phyloP scores from a whole-genome alignment of 1,140 invertebrate genomes.

The Oscheius sp. region DNA sequence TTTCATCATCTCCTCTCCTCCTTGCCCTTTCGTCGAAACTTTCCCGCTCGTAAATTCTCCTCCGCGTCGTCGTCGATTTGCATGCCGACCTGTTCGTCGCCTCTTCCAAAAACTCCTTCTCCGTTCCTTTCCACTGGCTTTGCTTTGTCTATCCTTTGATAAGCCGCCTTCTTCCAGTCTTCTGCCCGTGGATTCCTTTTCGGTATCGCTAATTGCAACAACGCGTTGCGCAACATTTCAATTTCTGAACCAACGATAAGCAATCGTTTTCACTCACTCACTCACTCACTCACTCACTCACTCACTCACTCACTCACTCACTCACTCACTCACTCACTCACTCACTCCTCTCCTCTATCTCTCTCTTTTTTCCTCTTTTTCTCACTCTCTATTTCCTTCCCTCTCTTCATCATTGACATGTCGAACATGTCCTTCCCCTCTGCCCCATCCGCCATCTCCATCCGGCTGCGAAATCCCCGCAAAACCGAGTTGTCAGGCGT shows the following conservation, averaged over 20 bases:
- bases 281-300: neutral
- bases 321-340: neutral
- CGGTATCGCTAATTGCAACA: neutral
- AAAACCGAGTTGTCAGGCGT: neutral
- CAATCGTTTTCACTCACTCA: neutral
- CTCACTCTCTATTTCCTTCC: neutral
- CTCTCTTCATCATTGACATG: neutral
- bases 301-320: neutral
- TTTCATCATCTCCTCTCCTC: too few species aligned
- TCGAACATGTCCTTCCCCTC: neutral
- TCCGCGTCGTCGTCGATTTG: too few species aligned
- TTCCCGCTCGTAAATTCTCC: too few species aligned
- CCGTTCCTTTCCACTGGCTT: too few species aligned
- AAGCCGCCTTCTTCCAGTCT: neutral
- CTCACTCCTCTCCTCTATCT: neutral
- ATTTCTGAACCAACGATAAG: neutral
- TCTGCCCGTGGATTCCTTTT: neutral
- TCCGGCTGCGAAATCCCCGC: too few species aligned
- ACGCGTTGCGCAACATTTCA: neutral
- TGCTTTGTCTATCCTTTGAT: neutral
- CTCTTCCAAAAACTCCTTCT: too few species aligned
- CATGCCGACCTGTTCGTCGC: too few species aligned
- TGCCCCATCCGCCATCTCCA: neutral
- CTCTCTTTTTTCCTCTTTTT: neutral
- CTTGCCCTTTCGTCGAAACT: too few species aligned